A percentile compares a stretch with the other conserved stretches of the same genome.
Evolutionary conservation across 2,888 invertebrate species (phyloP).

Genomic region (Pycnomerus fuliginosus): DNA sequence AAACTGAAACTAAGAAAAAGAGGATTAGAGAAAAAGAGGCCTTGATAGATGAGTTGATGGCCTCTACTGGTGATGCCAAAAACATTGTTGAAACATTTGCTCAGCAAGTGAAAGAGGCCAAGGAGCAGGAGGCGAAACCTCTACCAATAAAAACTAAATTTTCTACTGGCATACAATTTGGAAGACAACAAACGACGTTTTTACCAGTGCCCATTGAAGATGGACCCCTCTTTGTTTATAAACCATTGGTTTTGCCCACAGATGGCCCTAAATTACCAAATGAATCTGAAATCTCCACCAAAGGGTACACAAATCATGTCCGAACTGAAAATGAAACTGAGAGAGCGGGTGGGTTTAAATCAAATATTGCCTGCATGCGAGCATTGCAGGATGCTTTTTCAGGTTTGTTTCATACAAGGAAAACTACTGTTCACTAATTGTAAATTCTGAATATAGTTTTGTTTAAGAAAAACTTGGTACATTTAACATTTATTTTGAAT

Average conservation of each 20-base stretch:
- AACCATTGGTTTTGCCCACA: conserved; percentile 58
- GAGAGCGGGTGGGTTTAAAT: conserved; percentile 84
- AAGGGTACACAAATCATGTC: conserved; percentile 75
- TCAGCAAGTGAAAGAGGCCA: conserved; percentile 65
- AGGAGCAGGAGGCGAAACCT: conserved; percentile 57
- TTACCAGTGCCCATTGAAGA: conserved; percentile 73
- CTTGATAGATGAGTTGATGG: conserved; percentile 93
- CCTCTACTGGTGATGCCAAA: conserved; percentile 85
- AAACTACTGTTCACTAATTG: conserved; percentile 20
- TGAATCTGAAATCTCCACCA: conserved; percentile 63
- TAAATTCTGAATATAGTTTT: no score
- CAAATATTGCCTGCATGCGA: conserved; percentile 78
- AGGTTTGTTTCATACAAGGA: conserved; percentile 62
- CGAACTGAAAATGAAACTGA: conserved; percentile 71
- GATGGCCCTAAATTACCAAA: conserved; percentile 69
- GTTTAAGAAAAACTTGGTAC: no score
- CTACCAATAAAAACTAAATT: conserved; percentile 65
- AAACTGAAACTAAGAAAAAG: conserved; percentile 71
- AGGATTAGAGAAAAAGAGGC: conserved; percentile 88
- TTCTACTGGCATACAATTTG: conserved; percentile 84
- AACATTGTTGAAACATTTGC: conserved; percentile 83
- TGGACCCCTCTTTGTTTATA: conserved; percentile 74
- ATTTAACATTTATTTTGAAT: no score
- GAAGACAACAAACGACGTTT: conserved; percentile 64
- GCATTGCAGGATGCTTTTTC: conserved; percentile 87